These are phyloP conservation scores for Lepus timidus DNA, from an alignment of 2,113 vertebrate genomes.

Conservation along the genomic window DNA sequence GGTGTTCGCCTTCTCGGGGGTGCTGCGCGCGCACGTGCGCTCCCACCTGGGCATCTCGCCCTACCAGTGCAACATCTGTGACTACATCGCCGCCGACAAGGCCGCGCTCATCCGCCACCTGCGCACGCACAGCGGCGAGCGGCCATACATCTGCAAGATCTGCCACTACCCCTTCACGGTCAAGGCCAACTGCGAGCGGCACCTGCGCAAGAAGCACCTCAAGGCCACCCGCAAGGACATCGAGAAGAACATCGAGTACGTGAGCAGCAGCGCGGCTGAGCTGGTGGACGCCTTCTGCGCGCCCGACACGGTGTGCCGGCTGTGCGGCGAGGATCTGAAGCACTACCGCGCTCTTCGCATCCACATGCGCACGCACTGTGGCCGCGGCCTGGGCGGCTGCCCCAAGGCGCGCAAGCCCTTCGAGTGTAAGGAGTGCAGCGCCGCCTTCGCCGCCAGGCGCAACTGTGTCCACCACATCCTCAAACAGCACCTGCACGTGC, in stretches of 20 bases:
- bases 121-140: slow-evolving; percentile 97
- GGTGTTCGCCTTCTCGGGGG: slow-evolving; percentile 95
- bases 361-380: slow-evolving; percentile 95
- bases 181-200: slow-evolving; percentile 98
- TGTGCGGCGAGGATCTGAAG: slow-evolving; percentile 95
- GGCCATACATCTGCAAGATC: slow-evolving; percentile 98
- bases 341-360: slow-evolving; percentile 95
- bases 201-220: slow-evolving; percentile 97
- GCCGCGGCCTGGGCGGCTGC: slow-evolving; percentile 85
- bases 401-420: slow-evolving; percentile 95
- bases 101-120: slow-evolving; percentile 97
- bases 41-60: slow-evolving; percentile 96
- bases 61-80: slow-evolving; percentile 98
- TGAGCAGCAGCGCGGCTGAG: slow-evolving; percentile 91
- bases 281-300: slow-evolving; percentile 89
- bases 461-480: slow-evolving; percentile 98
- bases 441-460: slow-evolving; percentile 95
- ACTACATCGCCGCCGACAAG: slow-evolving; percentile 97
- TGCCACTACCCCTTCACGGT: slow-evolving; percentile 99
- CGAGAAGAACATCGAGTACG: slow-evolving; percentile 98
- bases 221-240: slow-evolving; percentile 97
- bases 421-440: slow-evolving; percentile 95
- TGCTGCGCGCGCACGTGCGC: slow-evolving; percentile 96
- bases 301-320: slow-evolving; percentile 93
- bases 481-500: slow-evolving; percentile 96